These are phyloP conservation scores for Pachyuromys duprasi DNA, from an alignment of 2,797 vertebrate genomes.

Conservation along the genomic window DNA sequence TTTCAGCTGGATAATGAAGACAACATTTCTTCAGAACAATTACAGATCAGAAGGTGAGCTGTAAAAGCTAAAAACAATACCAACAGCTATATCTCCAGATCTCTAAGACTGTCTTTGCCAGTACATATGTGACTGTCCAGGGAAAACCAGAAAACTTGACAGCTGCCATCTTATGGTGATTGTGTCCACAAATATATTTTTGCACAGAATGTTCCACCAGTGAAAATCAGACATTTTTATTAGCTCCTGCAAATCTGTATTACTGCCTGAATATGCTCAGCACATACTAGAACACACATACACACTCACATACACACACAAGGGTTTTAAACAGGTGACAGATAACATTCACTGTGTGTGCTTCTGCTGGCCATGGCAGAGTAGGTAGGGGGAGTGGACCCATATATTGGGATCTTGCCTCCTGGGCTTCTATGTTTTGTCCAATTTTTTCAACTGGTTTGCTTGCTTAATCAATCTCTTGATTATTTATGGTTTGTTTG, in stretches of 20 bases:
- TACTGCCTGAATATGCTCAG: neutral
- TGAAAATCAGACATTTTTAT: neutral
- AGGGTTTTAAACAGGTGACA: neutral
- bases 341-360: fast-evolving
- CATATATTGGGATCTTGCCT: fast-evolving
- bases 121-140: fast-evolving
- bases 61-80: neutral
- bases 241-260: neutral
- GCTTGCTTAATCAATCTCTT: neutral
- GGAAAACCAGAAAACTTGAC: neutral
- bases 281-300: no score
- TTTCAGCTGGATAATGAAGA: neutral
- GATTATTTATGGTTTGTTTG: neutral
- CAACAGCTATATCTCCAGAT: neutral
- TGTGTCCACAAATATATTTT: no score
- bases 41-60: neutral
- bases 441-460: neutral
- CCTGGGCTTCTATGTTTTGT: no score
- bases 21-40: neutral
- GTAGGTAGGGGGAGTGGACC: fast-evolving
- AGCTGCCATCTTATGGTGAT: fast-evolving
- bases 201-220: neutral
- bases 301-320: no score
- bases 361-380: fast-evolving
- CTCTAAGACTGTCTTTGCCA: neutral